Base-by-base conservation (phyloP, 1,140 invertebrate species). In the Mya arenaria region DNA sequence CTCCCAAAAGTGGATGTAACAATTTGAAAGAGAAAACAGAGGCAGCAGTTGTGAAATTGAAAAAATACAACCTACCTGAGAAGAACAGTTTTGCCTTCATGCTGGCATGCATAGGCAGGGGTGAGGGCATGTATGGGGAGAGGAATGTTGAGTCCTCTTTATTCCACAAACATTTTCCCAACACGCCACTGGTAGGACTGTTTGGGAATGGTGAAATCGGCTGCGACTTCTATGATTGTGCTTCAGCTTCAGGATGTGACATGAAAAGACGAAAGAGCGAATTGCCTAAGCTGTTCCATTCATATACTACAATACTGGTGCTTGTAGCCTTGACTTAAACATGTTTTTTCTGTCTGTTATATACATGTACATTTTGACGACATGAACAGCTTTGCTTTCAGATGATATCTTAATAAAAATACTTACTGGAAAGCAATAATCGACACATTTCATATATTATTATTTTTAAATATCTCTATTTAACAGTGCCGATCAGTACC, bases 201-300 rank as follows among this genome's bases (percentile, higher is more conserved):
- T 95, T 94, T 89, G 95, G 95, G 1, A 92, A 94, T 84, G 95
- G 95, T 32, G 95, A 95, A 89, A 94, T 94, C 71, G 95, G 95
- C 10, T 90, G 91, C 68, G 87, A 92, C 63, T 90, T 39, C 34
- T 66, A 28, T 41, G 36, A 5, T 28, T 1, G 8, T 39, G 0
- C 4, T 32, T 13, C 8, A 62, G 28, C 30, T 55, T 13, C 4
- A 52, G 17, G 34, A 56, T 28, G 63, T 73, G 48, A 25, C 15
- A 52, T 55, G 3, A 82, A 19, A 66, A 77, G 37, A 23, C 28
- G 60, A 37, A 52, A 36, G 17, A 66, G 83, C 30, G 68, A 82
- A 32, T 71, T 72, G 15, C 84, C 84, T 2, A 89, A 85, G 81
- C 52, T 89, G 0, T 84, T 89, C 23, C 91, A 93, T 87, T 87